Base-by-base conservation (phyloP, 2,888 invertebrate genomes). In the Oegoconia quadripuncta region DNA sequence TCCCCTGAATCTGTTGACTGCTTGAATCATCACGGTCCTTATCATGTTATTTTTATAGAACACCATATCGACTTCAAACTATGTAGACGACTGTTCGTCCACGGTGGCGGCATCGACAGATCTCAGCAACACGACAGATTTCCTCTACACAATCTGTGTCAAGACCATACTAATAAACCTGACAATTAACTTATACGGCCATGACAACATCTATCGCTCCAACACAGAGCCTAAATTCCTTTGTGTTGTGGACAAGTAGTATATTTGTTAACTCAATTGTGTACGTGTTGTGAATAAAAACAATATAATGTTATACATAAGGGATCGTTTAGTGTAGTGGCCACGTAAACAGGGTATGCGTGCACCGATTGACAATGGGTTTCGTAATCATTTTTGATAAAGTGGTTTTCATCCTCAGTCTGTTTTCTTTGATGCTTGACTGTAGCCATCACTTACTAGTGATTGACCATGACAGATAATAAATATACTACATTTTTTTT, bases 301-400 rank as follows among this genome's bases (percentile, higher is more conserved):
- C 48, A 53, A 47, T 42, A 42, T 47, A 33, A 42, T 12, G 28
- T 44, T 18, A 8, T 32, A 55, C 59, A 63, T 39, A 59, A 55
- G 44, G 50, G 50, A 53, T 52, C 59, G 52, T 64, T 72, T 65
- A 64, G 55, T 53, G 55, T 52, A 41, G 46, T 39, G 37, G 52
- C 74, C 79, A 74, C 80, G 79, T 81, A 79, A 72, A 75, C 73
- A 55, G 79, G 76, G 55, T 70, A 66, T 25, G 62, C 75, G 72
- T 79, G 79, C 42, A 47, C 15, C 42, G 72, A 55, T 52, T 74
- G 48, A 29, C 34, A 49, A 63, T 50, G 47, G 31, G 37, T 52
- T 44, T 46, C 37, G 46, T 42, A 49, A 50, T 47, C 45, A 17
- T 20, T 25, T 29, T 34, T 29, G 27, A 27, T 27, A 17, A 13